Percentiles rank a stretch among this genome's conserved stretches.
phyloP scores from a whole-genome alignment of 2,888 invertebrate species.

The Andrena minutula region DNA sequence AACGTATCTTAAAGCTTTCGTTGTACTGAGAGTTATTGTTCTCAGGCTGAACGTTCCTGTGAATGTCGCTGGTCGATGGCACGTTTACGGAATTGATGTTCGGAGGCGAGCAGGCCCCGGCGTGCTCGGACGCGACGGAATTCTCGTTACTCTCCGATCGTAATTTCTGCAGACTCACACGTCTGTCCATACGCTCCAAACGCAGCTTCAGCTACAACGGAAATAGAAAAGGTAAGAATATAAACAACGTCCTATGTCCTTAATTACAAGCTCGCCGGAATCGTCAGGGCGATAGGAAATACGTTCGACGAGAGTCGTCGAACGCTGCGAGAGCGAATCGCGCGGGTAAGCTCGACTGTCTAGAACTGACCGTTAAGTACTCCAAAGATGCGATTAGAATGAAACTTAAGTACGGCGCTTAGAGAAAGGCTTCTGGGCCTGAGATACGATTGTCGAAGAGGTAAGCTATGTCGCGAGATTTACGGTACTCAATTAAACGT shows the following conservation, averaged over 20 bases:
- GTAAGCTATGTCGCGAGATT: not conserved
- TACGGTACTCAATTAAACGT: slow-evolving; percentile 19
- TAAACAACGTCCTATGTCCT: too few species aligned
- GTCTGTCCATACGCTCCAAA: slow-evolving; percentile 89
- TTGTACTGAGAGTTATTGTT: slow-evolving; percentile 77
- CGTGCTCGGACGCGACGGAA: slow-evolving; percentile 75
- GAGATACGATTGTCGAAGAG: not conserved
- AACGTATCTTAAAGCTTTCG: slow-evolving; percentile 83
- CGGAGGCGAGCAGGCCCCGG: slow-evolving; percentile 80
- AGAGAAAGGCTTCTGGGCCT: not conserved
- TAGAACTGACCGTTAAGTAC: too few species aligned
- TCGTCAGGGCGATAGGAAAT: too few species aligned
- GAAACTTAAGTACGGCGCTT: not conserved
- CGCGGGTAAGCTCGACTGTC: too few species aligned
- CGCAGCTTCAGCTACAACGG: slow-evolving; percentile 88
- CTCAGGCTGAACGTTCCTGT: slow-evolving; percentile 73
- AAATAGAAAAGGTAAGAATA: slow-evolving; percentile 23
- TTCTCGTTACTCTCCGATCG: slow-evolving; percentile 81
- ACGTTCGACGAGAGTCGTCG: too few species aligned
- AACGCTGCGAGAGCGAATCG: too few species aligned
- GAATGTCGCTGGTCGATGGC: slow-evolving; percentile 78
- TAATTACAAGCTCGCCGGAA: too few species aligned
- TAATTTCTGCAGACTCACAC: slow-evolving; percentile 85
- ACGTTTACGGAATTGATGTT: slow-evolving; percentile 75
- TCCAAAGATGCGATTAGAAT: not conserved